These are phyloP conservation scores for Enteromius trimaculatus DNA, from an alignment of 2,797 vertebrate species.

Conservation along the genomic window DNA sequence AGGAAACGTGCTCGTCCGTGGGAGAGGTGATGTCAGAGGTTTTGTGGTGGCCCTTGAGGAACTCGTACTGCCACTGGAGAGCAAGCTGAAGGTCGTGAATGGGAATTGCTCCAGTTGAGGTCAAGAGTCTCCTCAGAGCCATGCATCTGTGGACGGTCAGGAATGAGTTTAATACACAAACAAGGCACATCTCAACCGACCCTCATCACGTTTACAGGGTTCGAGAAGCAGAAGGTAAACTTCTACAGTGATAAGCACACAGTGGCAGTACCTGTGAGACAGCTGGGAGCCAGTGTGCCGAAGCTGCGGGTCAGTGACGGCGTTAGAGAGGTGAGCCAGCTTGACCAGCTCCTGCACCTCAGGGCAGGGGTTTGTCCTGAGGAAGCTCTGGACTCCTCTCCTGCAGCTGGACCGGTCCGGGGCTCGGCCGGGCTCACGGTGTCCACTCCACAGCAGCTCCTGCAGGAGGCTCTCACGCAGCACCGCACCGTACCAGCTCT, in stretches of 20 bases:
- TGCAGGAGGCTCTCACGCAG: slow-evolving; percentile 76
- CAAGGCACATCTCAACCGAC: not conserved
- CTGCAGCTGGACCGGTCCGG: slow-evolving; percentile 63
- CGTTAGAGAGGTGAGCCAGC: slow-evolving; percentile 68
- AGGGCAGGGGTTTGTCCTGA: slow-evolving; percentile 74
- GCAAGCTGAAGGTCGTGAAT: slow-evolving; percentile 71
- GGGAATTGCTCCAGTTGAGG: slow-evolving; percentile 64
- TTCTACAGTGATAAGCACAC: not conserved
- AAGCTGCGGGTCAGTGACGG: slow-evolving; percentile 66
- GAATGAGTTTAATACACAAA: not conserved
- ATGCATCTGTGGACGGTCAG: slow-evolving; percentile 67
- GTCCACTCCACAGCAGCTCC: slow-evolving; percentile 69
- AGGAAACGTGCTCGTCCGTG: not conserved
- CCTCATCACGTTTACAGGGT: no score
- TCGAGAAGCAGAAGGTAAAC: not conserved
- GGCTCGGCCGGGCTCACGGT: slow-evolving; percentile 2
- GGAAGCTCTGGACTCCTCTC: slow-evolving; percentile 66
- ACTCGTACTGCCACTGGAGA: slow-evolving; percentile 77
- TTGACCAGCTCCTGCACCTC: slow-evolving; percentile 72
- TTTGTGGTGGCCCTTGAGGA: slow-evolving; percentile 54
- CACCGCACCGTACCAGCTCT: slow-evolving; percentile 73
- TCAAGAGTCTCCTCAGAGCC: slow-evolving; percentile 71
- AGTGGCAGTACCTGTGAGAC: slow-evolving; percentile 65
- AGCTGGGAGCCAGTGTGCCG: slow-evolving; percentile 68
- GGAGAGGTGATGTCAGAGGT: not conserved